These are phyloP conservation scores for Azemiops feae DNA, from an alignment of 2,113 vertebrate species.

Conservation along the genomic window DNA sequence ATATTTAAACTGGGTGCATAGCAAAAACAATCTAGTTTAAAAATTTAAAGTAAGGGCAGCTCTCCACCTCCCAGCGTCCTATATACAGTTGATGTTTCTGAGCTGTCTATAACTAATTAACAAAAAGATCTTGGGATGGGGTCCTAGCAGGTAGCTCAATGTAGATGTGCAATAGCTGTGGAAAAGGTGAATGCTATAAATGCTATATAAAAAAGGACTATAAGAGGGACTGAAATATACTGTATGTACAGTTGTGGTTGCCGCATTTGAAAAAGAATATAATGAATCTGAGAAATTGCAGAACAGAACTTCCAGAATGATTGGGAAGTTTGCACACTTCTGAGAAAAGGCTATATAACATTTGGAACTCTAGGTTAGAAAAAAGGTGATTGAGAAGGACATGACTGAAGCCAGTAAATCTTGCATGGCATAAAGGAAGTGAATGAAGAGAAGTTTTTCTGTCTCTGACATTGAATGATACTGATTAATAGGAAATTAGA, in stretches of 20 bases:
- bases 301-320: not conserved
- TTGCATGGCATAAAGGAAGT: not conserved
- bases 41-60: not conserved
- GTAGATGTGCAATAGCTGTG: not conserved
- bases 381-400: not conserved
- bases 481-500: too few species aligned
- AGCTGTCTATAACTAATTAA: not conserved
- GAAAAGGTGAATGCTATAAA: not conserved
- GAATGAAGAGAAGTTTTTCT: not conserved
- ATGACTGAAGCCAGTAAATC: not conserved
- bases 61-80: not conserved
- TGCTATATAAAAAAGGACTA: not conserved
- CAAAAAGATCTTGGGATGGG: not conserved
- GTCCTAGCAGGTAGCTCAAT: not conserved
- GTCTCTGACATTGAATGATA: not conserved
- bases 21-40: not conserved
- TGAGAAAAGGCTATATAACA: not conserved
- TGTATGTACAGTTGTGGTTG: not conserved
- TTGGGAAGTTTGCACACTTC: not conserved
- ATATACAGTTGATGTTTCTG: not conserved
- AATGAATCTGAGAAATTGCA: not conserved
- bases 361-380: not conserved
- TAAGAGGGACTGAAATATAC: not conserved
- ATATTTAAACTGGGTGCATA: not conserved
- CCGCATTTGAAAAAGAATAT: not conserved